Percentiles rank a stretch among this genome's conserved stretches.
Conservation (phyloP, 2,888 invertebrate genomes). For the Pristionchus japonicus region DNA sequence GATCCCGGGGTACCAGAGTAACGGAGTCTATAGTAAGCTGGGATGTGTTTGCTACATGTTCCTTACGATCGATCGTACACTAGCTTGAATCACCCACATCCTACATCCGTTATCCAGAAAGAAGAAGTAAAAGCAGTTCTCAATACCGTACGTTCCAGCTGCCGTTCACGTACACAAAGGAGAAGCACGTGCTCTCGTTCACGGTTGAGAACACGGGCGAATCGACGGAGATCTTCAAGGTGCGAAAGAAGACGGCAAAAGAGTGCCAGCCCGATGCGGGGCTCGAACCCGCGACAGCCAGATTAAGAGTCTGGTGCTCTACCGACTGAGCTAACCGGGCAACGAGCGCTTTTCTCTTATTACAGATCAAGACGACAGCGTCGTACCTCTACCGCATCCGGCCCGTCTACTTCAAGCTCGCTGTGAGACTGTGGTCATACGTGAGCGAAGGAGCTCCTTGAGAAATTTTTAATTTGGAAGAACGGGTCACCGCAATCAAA, state of each 20-base stretch:
- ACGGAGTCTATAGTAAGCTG: background rate
- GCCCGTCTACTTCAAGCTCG: conserved; percentile 1
- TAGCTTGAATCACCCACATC: background rate
- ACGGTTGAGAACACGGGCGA: background rate
- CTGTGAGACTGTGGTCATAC: too few relatives aligned
- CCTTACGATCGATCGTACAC: too few relatives aligned
- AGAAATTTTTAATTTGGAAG: too few relatives aligned
- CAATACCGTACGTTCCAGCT: background rate
- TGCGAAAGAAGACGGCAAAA: background rate
- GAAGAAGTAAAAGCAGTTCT: background rate
- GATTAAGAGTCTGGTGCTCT: conserved; percentile 64
- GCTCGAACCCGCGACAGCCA: conserved; percentile 63
- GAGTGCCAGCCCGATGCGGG: conserved; percentile 57
- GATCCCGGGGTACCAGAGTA: background rate
- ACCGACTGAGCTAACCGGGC: conserved; percentile 62
- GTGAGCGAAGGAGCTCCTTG: too few relatives aligned
- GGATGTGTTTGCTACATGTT: too few relatives aligned
- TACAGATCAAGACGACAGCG: conserved; percentile 8
- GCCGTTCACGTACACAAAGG: background rate
- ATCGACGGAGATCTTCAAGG: background rate
- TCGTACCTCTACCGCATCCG: conserved; percentile 15
- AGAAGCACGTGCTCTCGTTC: background rate
- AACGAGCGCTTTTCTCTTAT: background rate
- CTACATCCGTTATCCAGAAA: background rate
- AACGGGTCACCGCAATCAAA: too few relatives aligned